Evolutionary conservation across 2,888 invertebrate genomes (phyloP), one percentile per base, ranked within the genome.

Genomic region (Dicroscelio sp.): DNA sequence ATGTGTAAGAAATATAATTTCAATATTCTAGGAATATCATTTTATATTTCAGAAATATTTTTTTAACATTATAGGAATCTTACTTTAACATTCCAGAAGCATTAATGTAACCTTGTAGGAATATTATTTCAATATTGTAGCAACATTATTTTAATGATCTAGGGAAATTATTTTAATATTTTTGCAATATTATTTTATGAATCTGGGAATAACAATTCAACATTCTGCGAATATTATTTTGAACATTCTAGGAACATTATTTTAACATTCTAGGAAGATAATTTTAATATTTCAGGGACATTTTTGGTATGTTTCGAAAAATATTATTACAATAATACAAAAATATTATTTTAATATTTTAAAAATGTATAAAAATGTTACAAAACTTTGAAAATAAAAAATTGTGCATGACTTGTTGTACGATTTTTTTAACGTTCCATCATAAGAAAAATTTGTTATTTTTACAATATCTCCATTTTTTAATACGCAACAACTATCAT

Each of bases 381-480:
- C n/a, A n/a, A n/a, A n/a, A n/a, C n/a, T n/a, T n/a, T n/a, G n/a
- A n/a, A n/a, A n/a, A n/a, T n/a, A n/a, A n/a, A n/a, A n/a, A n/a
- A n/a, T n/a, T n/a, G n/a, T n/a, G n/a, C n/a, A n/a, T n/a, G n/a
- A n/a, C n/a, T n/a, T n/a, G n/a, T n/a, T n/a, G n/a, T n/a, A n/a
- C n/a, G n/a, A n/a, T n/a, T n/a, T n/a, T n/a, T n/a, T n/a, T n/a
- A n/a, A n/a, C n/a, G n/a, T n/a, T n/a, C n/a, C n/a, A n/a, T n/a
- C n/a, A n/a, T n/a, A n/a, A n/a, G n/a, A n/a, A n/a, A n/a, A n/a
- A 17, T 82, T 80, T 12, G 73, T 80, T 38, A 87, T 75, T 58
- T 55, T 75, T 20, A 87, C 23, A 14, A 82, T 43, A 27, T 82
- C 58, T 20, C 75, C 82, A 67, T 75, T 87, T 58, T 38, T 58